Percentiles rank a stretch among this genome's conserved stretches.
These are phyloP conservation scores for Coelogynopora nodosa DNA, from an alignment of 2,888 invertebrate genomes.

Conservation along the genomic window DNA sequence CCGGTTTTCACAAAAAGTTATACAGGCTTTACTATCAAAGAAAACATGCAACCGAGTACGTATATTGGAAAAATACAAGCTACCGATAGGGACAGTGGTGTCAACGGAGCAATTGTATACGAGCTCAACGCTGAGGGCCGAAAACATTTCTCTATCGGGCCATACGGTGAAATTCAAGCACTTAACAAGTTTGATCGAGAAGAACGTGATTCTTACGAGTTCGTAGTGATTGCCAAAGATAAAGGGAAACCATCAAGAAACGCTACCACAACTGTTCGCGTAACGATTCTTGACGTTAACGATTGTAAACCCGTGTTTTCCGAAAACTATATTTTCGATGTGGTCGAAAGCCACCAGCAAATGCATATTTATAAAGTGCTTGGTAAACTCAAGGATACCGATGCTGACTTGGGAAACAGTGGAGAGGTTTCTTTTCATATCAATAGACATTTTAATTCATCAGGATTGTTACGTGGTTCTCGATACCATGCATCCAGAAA, in stretches of 20 bases:
- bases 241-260: conserved; percentile 26
- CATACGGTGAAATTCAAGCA: neutral
- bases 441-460: no score
- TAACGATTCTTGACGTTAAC: no score
- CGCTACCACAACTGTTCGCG: no score
- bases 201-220: neutral
- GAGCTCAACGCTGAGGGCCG: neutral
- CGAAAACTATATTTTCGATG: conserved; percentile 5
- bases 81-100: neutral
- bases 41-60: neutral
- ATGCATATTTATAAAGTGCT: neutral
- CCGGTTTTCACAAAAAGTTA: neutral
- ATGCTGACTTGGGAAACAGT: neutral
- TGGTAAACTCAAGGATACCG: neutral
- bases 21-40: neutral
- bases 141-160: conserved; percentile 1
- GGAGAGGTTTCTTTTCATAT: conserved; percentile 11
- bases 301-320: neutral
- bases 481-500: no score
- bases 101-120: neutral
- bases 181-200: conserved; percentile 23
- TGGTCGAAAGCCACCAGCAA: neutral
- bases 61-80: neutral
- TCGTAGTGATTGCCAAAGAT: conserved; percentile 26
- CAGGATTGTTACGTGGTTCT: no score